phyloP scores from a whole-genome alignment of 2,113 vertebrate genomes.

The Bubo scandiacus region DNA sequence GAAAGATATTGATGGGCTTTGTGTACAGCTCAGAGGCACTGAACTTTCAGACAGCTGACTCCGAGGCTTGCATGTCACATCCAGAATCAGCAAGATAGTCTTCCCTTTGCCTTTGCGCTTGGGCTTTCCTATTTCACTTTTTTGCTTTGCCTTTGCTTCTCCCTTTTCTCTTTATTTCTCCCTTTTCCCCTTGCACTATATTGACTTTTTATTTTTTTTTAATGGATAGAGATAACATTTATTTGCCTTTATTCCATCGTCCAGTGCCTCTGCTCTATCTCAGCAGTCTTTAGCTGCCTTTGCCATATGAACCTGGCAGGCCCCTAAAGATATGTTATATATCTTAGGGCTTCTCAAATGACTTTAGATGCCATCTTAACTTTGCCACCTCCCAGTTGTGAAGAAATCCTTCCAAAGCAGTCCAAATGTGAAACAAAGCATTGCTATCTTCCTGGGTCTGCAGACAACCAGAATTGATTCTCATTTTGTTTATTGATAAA shows the following conservation, averaged over 20 bases:
- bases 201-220: background rate
- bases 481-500: background rate
- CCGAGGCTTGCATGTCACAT: background rate
- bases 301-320: background rate
- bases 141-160: background rate
- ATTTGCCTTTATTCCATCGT: background rate
- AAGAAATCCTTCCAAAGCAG: background rate
- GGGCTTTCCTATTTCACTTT: background rate
- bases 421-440: background rate
- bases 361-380: background rate
- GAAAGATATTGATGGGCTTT: background rate
- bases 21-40: background rate
- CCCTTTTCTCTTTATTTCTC: background rate
- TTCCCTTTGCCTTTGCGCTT: background rate
- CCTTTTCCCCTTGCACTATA: background rate
- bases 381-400: background rate
- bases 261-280: background rate
- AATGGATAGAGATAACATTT: background rate
- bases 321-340: background rate
- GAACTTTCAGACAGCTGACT: background rate
- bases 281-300: background rate
- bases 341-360: background rate
- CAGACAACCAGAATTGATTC: background rate
- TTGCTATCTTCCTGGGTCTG: background rate
- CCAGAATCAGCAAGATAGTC: background rate